Evolutionary conservation across 1,140 invertebrate genomes (phyloP).

Genomic region (Lerema accius): DNA sequence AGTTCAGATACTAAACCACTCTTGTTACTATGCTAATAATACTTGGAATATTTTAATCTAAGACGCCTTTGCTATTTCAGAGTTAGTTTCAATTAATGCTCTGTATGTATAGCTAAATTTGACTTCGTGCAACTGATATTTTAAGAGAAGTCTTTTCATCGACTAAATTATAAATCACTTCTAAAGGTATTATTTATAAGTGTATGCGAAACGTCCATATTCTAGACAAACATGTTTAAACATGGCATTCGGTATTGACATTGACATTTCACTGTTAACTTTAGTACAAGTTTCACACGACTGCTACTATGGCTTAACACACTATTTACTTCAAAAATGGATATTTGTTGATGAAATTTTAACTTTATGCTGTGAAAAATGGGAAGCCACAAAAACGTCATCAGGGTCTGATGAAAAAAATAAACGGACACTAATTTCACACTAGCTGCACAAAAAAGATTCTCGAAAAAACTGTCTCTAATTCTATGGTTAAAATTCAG

Average conservation of each 20-base stretch:
- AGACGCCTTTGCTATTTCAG: too few relatives aligned
- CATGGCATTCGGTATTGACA: slow-evolving; percentile 37
- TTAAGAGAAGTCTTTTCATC: too few relatives aligned
- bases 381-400: neutral
- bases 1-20: slow-evolving; percentile 48
- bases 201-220: slow-evolving; percentile 45
- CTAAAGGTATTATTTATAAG: too few relatives aligned
- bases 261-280: slow-evolving; percentile 36
- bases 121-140: too few relatives aligned
- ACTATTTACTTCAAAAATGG: slow-evolving; percentile 15
- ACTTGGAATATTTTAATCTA: neutral
- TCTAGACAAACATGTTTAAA: too few relatives aligned
- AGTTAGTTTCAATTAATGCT: too few relatives aligned
- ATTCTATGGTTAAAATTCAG: slow-evolving; percentile 40
- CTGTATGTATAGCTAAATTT: too few relatives aligned
- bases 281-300: slow-evolving; percentile 26
- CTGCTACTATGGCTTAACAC: neutral
- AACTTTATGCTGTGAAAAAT: slow-evolving; percentile 4
- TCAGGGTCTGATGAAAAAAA: neutral
- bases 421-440: slow-evolving; percentile 29
- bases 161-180: too few relatives aligned
- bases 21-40: slow-evolving; percentile 19
- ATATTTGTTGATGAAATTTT: slow-evolving; percentile 15
- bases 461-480: slow-evolving; percentile 32
- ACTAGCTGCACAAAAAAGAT: slow-evolving; percentile 36